phyloP scores from a whole-genome alignment of 1,140 invertebrate species.

The Bactericera cockerelli region DNA sequence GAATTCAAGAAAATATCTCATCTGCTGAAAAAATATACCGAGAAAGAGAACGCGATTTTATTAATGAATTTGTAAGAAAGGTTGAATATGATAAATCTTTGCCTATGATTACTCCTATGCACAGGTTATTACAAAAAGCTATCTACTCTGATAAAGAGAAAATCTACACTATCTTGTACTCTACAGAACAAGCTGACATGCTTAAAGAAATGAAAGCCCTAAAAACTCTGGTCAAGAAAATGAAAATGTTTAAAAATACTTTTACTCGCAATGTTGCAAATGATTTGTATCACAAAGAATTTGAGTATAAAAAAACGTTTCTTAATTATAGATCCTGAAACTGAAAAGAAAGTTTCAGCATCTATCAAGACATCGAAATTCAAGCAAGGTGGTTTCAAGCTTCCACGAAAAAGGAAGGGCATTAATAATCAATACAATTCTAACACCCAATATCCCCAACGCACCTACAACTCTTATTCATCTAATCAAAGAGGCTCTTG shows the following conservation, averaged over 20 bases:
- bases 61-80: not conserved
- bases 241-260: not conserved
- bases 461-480: too few species aligned
- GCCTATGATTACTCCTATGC: not conserved
- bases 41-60: not conserved
- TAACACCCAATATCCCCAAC: too few species aligned
- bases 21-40: not conserved
- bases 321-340: not conserved
- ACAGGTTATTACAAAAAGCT: not conserved
- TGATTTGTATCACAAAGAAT: not conserved
- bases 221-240: not conserved
- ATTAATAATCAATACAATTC: too few species aligned
- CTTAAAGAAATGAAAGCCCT: not conserved
- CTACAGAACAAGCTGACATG: not conserved
- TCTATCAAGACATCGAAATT: too few species aligned
- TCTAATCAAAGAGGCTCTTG: too few species aligned
- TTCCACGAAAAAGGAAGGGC: too few species aligned
- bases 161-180: not conserved
- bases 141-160: not conserved
- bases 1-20: not conserved
- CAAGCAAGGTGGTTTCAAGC: too few species aligned
- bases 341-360: not conserved
- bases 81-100: not conserved
- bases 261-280: not conserved
- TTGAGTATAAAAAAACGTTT: not conserved